Evolutionary conservation across 2,888 invertebrate genomes (phyloP).

Genomic region (Macrophya annulata): DNA sequence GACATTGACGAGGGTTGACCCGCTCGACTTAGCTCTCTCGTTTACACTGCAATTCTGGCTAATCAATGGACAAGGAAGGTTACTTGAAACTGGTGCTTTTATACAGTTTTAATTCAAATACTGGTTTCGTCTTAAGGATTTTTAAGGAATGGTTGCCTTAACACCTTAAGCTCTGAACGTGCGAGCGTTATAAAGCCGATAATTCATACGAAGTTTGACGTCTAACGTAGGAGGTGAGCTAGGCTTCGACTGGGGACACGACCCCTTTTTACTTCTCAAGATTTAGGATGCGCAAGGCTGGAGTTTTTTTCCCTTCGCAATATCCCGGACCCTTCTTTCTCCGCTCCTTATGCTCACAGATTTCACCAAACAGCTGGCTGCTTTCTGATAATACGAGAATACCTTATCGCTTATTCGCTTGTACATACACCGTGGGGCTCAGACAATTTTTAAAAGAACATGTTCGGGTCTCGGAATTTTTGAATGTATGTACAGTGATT

Average conservation of each 20-base stretch:
- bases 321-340: slow-evolving; percentile 18
- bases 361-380: slow-evolving; percentile 25
- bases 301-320: slow-evolving; percentile 16
- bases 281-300: slow-evolving; percentile 17
- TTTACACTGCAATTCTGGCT: background rate
- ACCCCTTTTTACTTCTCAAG: slow-evolving; percentile 35
- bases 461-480: background rate
- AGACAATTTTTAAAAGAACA: background rate
- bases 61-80: background rate
- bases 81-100: background rate
- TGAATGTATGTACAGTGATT: background rate
- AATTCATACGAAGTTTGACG: slow-evolving; percentile 41
- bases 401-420: slow-evolving; percentile 27
- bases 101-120: background rate
- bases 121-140: background rate
- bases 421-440: background rate
- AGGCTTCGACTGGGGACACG: slow-evolving; percentile 12
- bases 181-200: slow-evolving; percentile 33
- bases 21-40: background rate
- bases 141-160: too few relatives aligned
- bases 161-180: background rate
- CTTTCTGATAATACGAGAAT: slow-evolving; percentile 21
- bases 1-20: slow-evolving; percentile 42
- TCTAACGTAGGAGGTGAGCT: background rate
- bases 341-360: slow-evolving; percentile 13